These are phyloP conservation scores for Sternotherus odoratus DNA, from an alignment of 2,797 vertebrate species.

Conservation along the genomic window DNA sequence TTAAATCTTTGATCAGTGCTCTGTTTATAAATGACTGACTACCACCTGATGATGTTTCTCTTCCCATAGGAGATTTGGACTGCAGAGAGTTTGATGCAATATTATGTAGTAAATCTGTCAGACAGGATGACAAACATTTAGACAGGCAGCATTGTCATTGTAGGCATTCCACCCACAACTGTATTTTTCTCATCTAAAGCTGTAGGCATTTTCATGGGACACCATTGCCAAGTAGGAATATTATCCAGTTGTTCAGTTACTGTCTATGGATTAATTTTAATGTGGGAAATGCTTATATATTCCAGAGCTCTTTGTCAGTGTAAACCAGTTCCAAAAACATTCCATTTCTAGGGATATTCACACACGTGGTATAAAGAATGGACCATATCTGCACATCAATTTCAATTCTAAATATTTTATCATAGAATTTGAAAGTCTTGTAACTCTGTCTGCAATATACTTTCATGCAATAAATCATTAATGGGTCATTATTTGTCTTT, in stretches of 20 bases:
- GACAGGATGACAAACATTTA: not conserved
- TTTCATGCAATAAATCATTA: not conserved
- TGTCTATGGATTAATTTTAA: fast-evolving
- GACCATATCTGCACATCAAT: not conserved
- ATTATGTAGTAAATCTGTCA: not conserved
- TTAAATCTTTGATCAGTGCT: fast-evolving
- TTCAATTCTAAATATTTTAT: fast-evolving
- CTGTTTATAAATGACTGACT: not conserved
- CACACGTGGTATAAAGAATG: fast-evolving
- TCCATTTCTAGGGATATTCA: fast-evolving
- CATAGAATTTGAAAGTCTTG: fast-evolving
- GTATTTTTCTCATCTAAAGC: not conserved
- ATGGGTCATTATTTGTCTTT: fast-evolving
- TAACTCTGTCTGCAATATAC: fast-evolving
- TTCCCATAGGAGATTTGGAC: not conserved
- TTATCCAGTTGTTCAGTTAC: no score
- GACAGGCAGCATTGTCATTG: fast-evolving
- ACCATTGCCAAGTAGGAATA: not conserved
- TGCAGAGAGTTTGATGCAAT: not conserved
- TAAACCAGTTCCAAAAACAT: fast-evolving
- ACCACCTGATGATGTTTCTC: not conserved
- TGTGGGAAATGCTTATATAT: fast-evolving
- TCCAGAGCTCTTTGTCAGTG: not conserved
- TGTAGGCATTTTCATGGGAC: fast-evolving
- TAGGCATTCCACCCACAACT: not conserved